These are phyloP conservation scores for Ophiothrix spiculata DNA, from an alignment of 35 echinoderm and acorn worm genomes.

Conservation along the genomic window DNA sequence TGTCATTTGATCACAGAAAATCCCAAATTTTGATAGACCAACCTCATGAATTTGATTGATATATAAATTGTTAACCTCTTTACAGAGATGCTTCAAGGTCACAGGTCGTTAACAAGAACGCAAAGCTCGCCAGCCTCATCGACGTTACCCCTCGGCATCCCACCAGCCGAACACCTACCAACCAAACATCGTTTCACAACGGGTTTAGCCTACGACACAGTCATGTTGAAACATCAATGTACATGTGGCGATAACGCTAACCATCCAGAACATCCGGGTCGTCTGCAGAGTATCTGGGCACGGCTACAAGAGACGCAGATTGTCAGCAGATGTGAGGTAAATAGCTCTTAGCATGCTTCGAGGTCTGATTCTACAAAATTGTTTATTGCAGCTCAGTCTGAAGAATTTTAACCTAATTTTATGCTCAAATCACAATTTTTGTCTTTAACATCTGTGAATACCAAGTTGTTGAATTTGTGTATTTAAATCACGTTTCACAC, in stretches of 20 bases:
- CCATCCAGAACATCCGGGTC: conserved; percentile 93
- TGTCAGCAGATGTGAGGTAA: conserved; percentile 80
- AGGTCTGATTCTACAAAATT: too few species aligned
- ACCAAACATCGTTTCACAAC: conserved; percentile 80
- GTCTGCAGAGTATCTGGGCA: conserved; percentile 98
- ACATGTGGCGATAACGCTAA: conserved; percentile 88
- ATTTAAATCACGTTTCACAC: too few species aligned
- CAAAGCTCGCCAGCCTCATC: conserved; percentile 83
- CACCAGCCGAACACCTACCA: conserved; percentile 42
- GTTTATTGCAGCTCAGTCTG: too few species aligned
- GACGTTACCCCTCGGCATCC: conserved; percentile 36
- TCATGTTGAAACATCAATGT: conserved; percentile 99
- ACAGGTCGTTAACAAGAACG: conserved; percentile 63
- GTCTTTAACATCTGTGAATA: too few species aligned
- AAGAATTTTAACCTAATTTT: too few species aligned
- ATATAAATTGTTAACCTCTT: not conserved
- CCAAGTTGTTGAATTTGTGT: too few species aligned
- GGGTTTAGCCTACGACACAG: conserved; percentile 84
- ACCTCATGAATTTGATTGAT: not conserved
- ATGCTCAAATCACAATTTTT: too few species aligned
- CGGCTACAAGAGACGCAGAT: conserved; percentile 88
- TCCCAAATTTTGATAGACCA: too few species aligned
- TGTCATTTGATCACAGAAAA: too few species aligned
- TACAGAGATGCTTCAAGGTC: conserved; percentile 3
- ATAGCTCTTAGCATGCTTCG: too few species aligned